Base-by-base conservation (phyloP, 2,797 vertebrate genomes). In the Staurois parvus region DNA sequence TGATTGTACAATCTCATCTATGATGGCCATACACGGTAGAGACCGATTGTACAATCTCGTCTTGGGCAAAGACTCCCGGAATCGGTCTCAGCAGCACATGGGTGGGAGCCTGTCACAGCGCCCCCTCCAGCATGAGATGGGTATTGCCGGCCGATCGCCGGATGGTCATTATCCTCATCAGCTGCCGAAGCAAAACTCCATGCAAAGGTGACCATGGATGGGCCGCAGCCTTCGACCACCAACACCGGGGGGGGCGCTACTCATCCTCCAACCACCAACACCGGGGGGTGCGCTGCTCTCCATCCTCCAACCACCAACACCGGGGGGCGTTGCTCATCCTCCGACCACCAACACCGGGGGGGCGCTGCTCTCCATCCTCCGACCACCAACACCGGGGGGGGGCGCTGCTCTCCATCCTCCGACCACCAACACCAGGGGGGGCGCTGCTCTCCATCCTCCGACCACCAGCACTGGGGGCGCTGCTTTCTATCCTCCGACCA, bases 141-240 rank as follows among this genome's bases (percentile, higher is more conserved):
- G 64, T 66, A 77, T 40, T 6, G 9, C 13, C 17, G 30, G 45
- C 28, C 52, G 37, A n/a, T 66, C 24, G 59, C 28, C 59, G 66
- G 32, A 42, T 28, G 56, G 37, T 64, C n/a, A 66, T 6, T 26
- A 56, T 40, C 76, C 48, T 17, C 64, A 40, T 37, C 32, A 62
- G 64, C 62, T 76, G 62, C 75, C 37, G 15, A 37, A 62, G 24
- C 12, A 77, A 77, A 77, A 34, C 66, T 17, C 76, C 59, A 77
- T 77, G 76, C 76, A 77, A 77, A 77, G 56, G 34, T n/a, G 59
- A 24, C 17, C 62, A 11, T 15, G 24, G 42, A 7, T 7, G 72
- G 24, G 19, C 21, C 4, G 19, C 69, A 24, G 45, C 42, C 72
- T 75, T 42, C 28, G 28, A 26, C 52, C 45, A 52, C 21, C 30